Conservation (phyloP, 1,140 invertebrate species). For the Wasmannia auropunctata region DNA sequence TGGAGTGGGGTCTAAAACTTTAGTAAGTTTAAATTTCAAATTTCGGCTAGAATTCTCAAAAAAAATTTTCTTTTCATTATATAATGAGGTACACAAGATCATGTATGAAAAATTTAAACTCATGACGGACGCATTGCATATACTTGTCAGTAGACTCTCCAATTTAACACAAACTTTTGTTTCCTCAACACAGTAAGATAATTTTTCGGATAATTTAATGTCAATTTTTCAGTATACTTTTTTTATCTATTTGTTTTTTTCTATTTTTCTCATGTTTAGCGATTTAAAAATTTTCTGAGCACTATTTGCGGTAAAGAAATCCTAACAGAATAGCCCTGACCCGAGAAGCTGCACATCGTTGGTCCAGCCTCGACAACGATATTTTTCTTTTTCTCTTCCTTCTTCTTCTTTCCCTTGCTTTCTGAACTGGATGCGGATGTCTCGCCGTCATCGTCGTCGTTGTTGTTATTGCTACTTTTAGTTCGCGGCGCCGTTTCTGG, state of each 20-base stretch:
- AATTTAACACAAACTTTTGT: background rate
- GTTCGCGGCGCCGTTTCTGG: background rate
- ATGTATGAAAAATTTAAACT: background rate
- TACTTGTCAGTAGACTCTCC: no score
- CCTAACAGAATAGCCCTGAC: slow-evolving; percentile 39
- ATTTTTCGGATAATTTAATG: background rate
- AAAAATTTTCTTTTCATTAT: background rate
- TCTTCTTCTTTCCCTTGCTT: background rate
- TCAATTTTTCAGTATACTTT: no score
- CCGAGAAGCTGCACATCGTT: background rate
- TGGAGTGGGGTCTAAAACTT: background rate
- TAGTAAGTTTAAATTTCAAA: background rate
- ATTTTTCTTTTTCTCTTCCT: background rate
- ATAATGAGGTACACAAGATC: background rate
- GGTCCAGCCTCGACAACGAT: background rate
- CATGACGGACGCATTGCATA: no score
- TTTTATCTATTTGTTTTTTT: no score
- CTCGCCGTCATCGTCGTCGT: background rate
- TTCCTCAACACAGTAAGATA: background rate
- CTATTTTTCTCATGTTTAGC: no score
- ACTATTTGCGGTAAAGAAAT: no score
- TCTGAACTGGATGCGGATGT: background rate
- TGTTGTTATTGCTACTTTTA: background rate
- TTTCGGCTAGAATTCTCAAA: background rate
- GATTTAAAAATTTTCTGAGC: no score